Base-by-base conservation (phyloP, 2,888 invertebrate species). In the Agrilus mali region DNA sequence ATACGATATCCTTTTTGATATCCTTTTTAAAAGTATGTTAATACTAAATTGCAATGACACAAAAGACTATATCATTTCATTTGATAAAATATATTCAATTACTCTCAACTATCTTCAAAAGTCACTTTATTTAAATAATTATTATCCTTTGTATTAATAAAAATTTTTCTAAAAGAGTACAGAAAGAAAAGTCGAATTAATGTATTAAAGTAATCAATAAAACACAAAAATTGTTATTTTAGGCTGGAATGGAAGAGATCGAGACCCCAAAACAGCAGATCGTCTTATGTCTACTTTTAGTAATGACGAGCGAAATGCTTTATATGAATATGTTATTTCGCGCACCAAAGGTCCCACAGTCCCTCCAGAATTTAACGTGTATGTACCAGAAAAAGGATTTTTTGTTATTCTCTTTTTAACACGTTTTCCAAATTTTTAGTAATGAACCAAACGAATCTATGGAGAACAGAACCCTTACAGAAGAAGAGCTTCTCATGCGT, bases 221-320 rank as follows among this genome's bases (percentile, higher is more conserved):
- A 22, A 27, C 27, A 10, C 10, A 27, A 10, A 27, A 10, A 27
- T 27, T 10, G 10, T 27, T 53, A 27, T 27, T 53, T 12, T 52
- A 67, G 66, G 59, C 48, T 65, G 65, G 65, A 62, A 64, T 55
- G 65, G 65, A 38, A 52, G 59, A 43, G 61, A 61, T 47, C 54
- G 58, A 12, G 63, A 65, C 54, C 66, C 66, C 20, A 58, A 58
- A 53, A 66, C 67, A n/a, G 54, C 63, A 13, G 60, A 65, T 50
- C 55, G 66, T 13, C 49, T 64, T 48, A 51, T 67, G 60, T 27
- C 66, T 2, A 64, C 68, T 7, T 77, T 68, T 63, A 69, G 74
- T 0, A 45, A 63, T 1, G 75, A 76, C 52, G 77, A 78, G 63
- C 65, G 77, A 7, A 60, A 72, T 17, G 74, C 71, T 7, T 60